Evolutionary conservation across 2,113 vertebrate genomes (phyloP).

Genomic region (Nanorana parkeri): DNA sequence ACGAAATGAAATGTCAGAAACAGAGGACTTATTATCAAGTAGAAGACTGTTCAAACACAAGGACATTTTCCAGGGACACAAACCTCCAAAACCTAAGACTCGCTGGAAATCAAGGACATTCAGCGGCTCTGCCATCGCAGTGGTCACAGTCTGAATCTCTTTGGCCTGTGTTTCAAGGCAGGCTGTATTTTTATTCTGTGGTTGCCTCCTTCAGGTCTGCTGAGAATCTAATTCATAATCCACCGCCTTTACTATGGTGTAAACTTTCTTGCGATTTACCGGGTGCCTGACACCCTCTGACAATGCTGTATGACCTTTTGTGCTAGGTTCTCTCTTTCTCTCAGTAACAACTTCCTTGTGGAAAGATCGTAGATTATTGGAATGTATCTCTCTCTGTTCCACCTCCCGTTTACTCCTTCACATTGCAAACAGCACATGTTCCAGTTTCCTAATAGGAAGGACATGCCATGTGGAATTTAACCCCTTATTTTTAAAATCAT

Average conservation of each 20-base stretch:
- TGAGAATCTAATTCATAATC: background rate
- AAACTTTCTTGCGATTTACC: conserved; percentile 14
- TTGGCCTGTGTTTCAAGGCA: background rate
- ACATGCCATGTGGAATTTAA: background rate
- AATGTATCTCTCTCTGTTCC: conserved; percentile 17
- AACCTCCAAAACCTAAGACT: no score
- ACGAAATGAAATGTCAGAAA: no score
- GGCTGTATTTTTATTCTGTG: background rate
- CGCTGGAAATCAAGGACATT: no score
- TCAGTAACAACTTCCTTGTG: conserved; percentile 31
- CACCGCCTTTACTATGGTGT: background rate
- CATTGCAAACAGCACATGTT: conserved; percentile 12
- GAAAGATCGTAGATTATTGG: conserved; percentile 38
- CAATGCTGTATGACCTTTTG: conserved; percentile 40
- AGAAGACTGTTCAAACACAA: no score
- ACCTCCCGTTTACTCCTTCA: conserved; percentile 11
- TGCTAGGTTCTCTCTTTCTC: conserved; percentile 7
- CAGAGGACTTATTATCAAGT: no score
- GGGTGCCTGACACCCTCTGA: conserved; percentile 15
- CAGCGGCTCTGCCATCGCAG: background rate
- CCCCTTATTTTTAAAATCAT: no score
- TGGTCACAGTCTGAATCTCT: background rate
- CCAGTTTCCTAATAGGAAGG: background rate
- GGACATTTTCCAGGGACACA: no score
- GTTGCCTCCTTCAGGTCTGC: background rate